These are phyloP conservation scores for Bombus confusus DNA, from an alignment of 1,140 invertebrate species.

Conservation along the genomic window DNA sequence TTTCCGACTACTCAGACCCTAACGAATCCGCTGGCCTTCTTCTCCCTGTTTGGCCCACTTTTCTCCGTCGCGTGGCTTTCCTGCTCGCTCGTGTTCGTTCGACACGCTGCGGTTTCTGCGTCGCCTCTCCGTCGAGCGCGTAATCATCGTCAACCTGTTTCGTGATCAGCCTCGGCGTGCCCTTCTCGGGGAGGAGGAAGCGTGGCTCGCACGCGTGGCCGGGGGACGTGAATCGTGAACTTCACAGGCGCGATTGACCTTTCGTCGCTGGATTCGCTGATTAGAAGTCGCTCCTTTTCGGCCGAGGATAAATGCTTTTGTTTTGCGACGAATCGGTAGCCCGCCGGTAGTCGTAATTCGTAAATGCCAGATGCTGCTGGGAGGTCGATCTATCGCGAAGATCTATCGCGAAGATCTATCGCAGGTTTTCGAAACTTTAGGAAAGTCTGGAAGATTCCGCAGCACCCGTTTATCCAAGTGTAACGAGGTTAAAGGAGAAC, in stretches of 20 bases:
- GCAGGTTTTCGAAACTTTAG: not conserved
- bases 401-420: not conserved
- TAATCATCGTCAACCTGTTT: not conserved
- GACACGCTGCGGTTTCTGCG: constrained; percentile 7
- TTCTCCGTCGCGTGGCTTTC: not conserved
- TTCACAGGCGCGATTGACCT: not conserved
- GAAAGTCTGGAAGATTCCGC: not conserved
- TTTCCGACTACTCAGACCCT: not conserved
- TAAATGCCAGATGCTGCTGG: not conserved
- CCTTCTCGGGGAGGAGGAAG: not conserved
- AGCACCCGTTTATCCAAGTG: not conserved
- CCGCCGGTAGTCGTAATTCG: not conserved
- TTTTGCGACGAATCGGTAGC: constrained; percentile 14
- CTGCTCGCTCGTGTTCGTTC: not conserved
- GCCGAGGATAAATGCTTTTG: not conserved
- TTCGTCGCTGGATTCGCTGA: not conserved
- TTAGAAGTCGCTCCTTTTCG: not conserved
- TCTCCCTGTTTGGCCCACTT: constrained; percentile 17
- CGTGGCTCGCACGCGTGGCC: not conserved
- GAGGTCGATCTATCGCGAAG: not conserved
- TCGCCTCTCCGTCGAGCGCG: not conserved
- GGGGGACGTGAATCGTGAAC: not conserved
- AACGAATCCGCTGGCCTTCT: not conserved
- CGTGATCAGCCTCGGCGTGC: not conserved
- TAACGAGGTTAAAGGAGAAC: not conserved